Evolutionary conservation across 1,140 invertebrate genomes (phyloP).

Genomic region (Penaeus vannamei): DNA sequence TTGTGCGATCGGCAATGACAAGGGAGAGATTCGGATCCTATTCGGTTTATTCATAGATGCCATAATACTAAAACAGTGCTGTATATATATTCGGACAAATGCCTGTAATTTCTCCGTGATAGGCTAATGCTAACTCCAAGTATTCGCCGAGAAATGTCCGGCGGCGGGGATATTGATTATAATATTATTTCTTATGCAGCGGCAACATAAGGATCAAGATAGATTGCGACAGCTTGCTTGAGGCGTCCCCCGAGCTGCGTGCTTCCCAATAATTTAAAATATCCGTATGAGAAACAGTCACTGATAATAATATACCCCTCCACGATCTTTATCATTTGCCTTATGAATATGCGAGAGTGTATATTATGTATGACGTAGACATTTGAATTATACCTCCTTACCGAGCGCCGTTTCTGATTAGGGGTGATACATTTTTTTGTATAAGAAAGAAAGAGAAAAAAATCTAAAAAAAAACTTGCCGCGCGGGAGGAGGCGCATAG

Average conservation of each 20-base stretch:
- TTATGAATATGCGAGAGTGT: slow-evolving; percentile 35
- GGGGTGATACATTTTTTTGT: slow-evolving; percentile 21
- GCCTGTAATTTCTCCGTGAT: not conserved
- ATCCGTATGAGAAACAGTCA: slow-evolving; percentile 40
- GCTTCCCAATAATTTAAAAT: slow-evolving; percentile 49
- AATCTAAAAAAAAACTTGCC: not conserved
- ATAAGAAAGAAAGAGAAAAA: not conserved
- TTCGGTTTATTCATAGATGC: slow-evolving; percentile 28
- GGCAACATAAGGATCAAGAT: too few species aligned
- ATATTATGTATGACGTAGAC: slow-evolving; percentile 35
- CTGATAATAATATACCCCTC: not conserved
- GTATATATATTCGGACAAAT: not conserved
- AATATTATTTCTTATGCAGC: too few species aligned
- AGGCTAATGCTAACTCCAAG: too few species aligned
- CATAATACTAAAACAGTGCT: slow-evolving; percentile 10
- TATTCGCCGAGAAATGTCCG: not conserved
- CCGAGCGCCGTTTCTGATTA: not conserved
- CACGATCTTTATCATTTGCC: slow-evolving; percentile 38
- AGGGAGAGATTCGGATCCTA: slow-evolving; percentile 42
- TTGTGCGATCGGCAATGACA: slow-evolving; percentile 56
- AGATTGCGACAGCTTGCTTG: too few species aligned
- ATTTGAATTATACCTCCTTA: slow-evolving; percentile 30
- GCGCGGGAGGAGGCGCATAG: too few species aligned
- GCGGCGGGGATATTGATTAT: too few species aligned
- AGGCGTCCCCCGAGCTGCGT: slow-evolving; percentile 12